Conservation (phyloP, 2,797 vertebrate species). For the Ispidina picta region DNA sequence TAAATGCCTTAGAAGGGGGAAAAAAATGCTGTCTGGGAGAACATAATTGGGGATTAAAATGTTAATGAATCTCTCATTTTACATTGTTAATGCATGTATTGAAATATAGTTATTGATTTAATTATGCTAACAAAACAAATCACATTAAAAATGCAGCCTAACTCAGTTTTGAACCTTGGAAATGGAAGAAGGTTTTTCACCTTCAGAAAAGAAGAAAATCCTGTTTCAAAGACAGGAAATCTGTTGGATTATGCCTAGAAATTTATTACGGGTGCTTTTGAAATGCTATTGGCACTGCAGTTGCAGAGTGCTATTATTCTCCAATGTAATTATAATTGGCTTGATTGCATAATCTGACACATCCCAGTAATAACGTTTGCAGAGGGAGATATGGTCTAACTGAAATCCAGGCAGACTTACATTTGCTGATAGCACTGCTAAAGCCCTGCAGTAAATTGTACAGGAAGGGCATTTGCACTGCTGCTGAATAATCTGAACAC, state of each 20-base stretch:
- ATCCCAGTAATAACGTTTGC: constrained; percentile 51
- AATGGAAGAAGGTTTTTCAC: constrained; percentile 56
- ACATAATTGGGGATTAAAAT: constrained; percentile 14
- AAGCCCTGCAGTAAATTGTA: constrained; percentile 25
- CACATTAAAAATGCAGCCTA: background rate
- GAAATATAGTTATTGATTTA: constrained; percentile 39
- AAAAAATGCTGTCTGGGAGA: background rate
- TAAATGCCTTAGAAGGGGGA: background rate
- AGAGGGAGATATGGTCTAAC: constrained; percentile 53
- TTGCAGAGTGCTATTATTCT: constrained; percentile 22
- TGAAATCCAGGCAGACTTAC: constrained; percentile 58
- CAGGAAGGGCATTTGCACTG: constrained; percentile 9
- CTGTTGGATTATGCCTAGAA: constrained; percentile 59
- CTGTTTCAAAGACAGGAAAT: constrained; percentile 62
- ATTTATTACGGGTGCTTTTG: constrained; percentile 68
- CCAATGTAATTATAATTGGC: constrained; percentile 66
- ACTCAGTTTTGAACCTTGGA: constrained; percentile 26
- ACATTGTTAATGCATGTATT: constrained; percentile 48
- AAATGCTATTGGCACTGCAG: constrained; percentile 58
- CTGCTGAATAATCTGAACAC: constrained; percentile 29
- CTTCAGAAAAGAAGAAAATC: constrained; percentile 65
- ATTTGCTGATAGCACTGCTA: constrained; percentile 56
- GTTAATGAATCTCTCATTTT: constrained; percentile 47
- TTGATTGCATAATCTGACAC: constrained; percentile 59
- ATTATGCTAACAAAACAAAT: constrained; percentile 47